Evolutionary conservation across 2,797 vertebrate genomes (phyloP).

Genomic region (Glyptemys insculpta): DNA sequence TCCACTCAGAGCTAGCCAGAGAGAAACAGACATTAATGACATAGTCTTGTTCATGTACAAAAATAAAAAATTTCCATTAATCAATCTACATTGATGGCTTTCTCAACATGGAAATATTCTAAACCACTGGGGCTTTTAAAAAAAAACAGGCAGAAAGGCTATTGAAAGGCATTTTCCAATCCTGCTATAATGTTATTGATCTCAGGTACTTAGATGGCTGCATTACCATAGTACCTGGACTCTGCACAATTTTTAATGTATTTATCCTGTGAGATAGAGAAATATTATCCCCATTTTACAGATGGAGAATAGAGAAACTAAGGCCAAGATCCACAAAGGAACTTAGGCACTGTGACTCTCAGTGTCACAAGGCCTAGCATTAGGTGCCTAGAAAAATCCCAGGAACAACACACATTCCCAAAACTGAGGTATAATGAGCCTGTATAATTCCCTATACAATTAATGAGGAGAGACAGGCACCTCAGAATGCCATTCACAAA

Average conservation of each 20-base stretch:
- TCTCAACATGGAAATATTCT: neutral
- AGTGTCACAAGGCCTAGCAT: neutral
- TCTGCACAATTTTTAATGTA: neutral
- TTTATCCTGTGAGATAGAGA: slow-evolving; percentile 13
- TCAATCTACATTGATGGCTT: slow-evolving; percentile 30
- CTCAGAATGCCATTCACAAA: neutral
- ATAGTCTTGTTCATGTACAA: slow-evolving; percentile 31
- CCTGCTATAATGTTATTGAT: neutral
- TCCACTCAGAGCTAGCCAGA: slow-evolving; percentile 20
- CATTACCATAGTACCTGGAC: neutral
- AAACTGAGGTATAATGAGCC: neutral
- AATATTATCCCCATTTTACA: slow-evolving; percentile 23
- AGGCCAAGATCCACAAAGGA: neutral
- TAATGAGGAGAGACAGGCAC: too few species aligned
- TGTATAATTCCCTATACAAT: neutral
- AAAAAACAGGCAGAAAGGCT: neutral
- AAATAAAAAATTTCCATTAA: slow-evolving; percentile 22
- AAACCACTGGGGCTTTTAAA: neutral
- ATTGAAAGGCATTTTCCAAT: slow-evolving; percentile 15
- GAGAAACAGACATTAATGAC: slow-evolving; percentile 67
- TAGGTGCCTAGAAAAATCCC: neutral
- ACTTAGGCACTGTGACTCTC: neutral
- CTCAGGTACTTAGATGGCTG: neutral
- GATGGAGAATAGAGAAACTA: neutral
- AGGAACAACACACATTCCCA: neutral